These are phyloP conservation scores for Rhogogaster chlorosoma DNA, from an alignment of 2,888 invertebrate genomes.

Conservation along the genomic window DNA sequence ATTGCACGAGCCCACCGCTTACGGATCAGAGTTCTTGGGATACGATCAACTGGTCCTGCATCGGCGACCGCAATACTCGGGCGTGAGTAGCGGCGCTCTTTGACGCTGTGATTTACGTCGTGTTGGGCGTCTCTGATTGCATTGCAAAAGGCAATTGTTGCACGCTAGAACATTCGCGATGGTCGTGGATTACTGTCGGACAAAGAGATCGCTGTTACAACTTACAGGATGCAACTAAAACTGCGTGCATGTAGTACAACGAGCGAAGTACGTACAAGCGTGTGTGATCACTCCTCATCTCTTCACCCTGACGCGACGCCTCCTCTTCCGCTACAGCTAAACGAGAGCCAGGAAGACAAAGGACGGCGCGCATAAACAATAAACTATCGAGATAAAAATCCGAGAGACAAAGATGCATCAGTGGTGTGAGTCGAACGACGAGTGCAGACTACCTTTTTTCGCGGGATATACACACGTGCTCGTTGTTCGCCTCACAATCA, in stretches of 20 bases:
- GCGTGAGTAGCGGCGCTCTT: not conserved
- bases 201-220: conserved; percentile 29
- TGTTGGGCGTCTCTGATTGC: conserved; percentile 25
- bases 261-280: not conserved
- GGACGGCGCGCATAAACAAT: conserved; percentile 25
- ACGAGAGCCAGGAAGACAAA: conserved; percentile 22
- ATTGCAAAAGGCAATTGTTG: not conserved
- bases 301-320: conserved; percentile 20
- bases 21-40: not conserved
- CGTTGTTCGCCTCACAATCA: not conserved
- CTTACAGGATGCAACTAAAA: conserved; percentile 24
- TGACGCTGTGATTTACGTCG: conserved; percentile 13
- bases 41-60: not conserved
- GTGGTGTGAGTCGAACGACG: not conserved
- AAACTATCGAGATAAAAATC: conserved; percentile 35
- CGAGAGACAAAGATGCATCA: not conserved
- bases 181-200: not conserved
- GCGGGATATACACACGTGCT: not conserved
- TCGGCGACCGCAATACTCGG: not conserved
- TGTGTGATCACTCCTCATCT: conserved; percentile 6
- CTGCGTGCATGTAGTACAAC: not conserved
- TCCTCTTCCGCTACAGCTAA: conserved; percentile 27
- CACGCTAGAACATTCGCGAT: conserved; percentile 2
- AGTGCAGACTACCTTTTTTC: not conserved
- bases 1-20: not conserved